phyloP scores from a whole-genome alignment of 2,113 vertebrate genomes.

The Noturus placidus region DNA sequence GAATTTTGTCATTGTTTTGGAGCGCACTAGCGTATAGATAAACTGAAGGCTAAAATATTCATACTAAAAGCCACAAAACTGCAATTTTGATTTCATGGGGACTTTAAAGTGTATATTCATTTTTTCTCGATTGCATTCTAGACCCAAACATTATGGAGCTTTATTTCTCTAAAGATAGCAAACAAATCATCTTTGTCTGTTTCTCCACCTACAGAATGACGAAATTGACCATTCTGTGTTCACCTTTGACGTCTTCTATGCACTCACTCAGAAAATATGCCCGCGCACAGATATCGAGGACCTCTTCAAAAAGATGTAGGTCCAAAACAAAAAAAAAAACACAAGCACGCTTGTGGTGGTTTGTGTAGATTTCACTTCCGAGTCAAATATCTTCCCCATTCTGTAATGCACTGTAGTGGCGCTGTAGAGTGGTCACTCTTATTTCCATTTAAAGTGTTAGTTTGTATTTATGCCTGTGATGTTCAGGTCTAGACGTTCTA shows the following conservation, averaged over 20 bases:
- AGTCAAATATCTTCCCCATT: neutral
- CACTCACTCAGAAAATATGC: constrained; percentile 98
- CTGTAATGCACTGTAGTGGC: constrained; percentile 4
- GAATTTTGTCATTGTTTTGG: too few species aligned
- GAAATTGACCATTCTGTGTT: constrained; percentile 92
- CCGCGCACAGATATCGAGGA: constrained; percentile 97
- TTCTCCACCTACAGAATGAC: constrained; percentile 83
- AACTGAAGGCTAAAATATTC: too few species aligned
- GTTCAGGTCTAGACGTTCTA: neutral
- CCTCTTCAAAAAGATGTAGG: constrained; percentile 97
- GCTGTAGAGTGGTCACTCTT: neutral
- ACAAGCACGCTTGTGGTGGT: neutral
- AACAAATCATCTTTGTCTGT: neutral
- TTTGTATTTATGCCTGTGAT: neutral
- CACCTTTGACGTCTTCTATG: constrained; percentile 97
- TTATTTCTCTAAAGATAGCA: neutral
- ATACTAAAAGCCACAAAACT: too few species aligned
- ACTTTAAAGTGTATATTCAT: neutral
- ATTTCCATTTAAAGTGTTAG: neutral
- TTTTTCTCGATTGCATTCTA: neutral
- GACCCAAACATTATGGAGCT: neutral
- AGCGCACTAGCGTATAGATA: too few species aligned
- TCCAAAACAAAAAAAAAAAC: constrained; percentile 37
- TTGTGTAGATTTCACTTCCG: constrained; percentile 12
- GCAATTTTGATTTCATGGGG: too few species aligned